A percentile compares a stretch with the other conserved stretches of the same genome.
Conservation (phyloP, 23 tunicate species). For the Phallusia fumigata region DNA sequence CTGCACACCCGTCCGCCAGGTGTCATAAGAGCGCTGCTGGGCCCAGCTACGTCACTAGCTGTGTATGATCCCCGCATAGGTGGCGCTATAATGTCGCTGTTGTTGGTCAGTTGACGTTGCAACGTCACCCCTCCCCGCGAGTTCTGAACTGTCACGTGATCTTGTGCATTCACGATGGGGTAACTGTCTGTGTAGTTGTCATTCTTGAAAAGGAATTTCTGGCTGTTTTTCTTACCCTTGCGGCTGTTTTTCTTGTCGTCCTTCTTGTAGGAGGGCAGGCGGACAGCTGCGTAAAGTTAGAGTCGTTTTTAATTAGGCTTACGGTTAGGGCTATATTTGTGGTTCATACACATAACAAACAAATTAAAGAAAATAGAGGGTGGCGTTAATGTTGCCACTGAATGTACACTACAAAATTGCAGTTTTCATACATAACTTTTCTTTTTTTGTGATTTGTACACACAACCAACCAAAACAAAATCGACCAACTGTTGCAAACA, state of each 20-base stretch:
- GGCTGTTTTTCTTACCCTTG: slow-evolving; percentile 8
- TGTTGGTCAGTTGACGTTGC: slow-evolving; percentile 22
- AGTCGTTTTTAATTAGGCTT: no score
- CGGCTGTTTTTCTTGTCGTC: slow-evolving; percentile 7
- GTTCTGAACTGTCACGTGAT: slow-evolving; percentile 13
- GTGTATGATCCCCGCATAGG: slow-evolving; percentile 33
- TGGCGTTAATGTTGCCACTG: no score
- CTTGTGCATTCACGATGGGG: background rate
- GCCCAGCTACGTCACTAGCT: slow-evolving; percentile 32
- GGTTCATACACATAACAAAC: no score
- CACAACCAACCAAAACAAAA: no score
- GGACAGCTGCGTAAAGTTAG: background rate
- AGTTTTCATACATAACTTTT: no score
- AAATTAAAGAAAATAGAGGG: no score
- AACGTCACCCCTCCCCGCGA: slow-evolving; percentile 50
- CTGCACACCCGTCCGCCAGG: slow-evolving; percentile 11
- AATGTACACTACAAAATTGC: no score
- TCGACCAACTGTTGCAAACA: no score
- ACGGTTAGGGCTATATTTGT: no score
- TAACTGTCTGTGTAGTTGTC: slow-evolving; percentile 28
- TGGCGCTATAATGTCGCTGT: background rate
- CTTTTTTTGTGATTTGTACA: no score
- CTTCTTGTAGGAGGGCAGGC: slow-evolving; percentile 5
- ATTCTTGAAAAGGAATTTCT: slow-evolving; percentile 9
- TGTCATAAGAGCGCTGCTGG: slow-evolving; percentile 20